A percentile compares a stretch with the other conserved stretches of the same genome.
phyloP scores from a whole-genome alignment of 2,888 invertebrate genomes.

The Erebia ligea region DNA sequence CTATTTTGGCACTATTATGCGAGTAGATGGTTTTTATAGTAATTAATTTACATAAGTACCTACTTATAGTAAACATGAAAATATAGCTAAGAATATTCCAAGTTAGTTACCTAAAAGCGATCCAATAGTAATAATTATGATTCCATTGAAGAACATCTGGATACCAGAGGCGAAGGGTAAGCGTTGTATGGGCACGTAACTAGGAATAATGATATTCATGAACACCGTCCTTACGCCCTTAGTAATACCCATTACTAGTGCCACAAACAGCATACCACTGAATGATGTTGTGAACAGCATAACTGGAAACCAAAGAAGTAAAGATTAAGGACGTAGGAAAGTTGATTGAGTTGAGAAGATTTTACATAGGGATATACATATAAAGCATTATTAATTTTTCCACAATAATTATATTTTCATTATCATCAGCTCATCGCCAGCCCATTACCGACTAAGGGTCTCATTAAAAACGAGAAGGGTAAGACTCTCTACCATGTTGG shows the following conservation, averaged over 20 bases:
- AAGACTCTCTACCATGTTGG: no score
- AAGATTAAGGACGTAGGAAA: no score
- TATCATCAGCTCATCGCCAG: no score
- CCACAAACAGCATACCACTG: constrained; percentile 75
- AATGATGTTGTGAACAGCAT: constrained; percentile 74
- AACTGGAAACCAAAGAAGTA: constrained; percentile 57
- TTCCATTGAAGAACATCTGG: constrained; percentile 87
- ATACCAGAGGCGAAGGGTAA: constrained; percentile 87
- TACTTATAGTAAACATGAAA: neutral
- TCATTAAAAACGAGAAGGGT: no score
- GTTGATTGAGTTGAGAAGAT: neutral
- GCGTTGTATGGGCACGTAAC: constrained; percentile 86
- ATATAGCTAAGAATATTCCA: neutral
- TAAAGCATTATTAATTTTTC: no score
- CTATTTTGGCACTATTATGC: no score
- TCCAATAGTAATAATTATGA: constrained; percentile 84
- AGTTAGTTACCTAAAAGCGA: constrained; percentile 81
- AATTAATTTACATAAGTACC: no score
- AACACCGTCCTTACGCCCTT: constrained; percentile 88
- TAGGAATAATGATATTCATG: constrained; percentile 87
- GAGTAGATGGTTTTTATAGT: neutral
- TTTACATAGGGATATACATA: neutral
- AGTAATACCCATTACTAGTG: constrained; percentile 84
- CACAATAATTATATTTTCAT: no score
- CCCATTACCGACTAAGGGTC: no score